Conservation (phyloP, 2,888 invertebrate species). For the Dorcus parallelipipedus region DNA sequence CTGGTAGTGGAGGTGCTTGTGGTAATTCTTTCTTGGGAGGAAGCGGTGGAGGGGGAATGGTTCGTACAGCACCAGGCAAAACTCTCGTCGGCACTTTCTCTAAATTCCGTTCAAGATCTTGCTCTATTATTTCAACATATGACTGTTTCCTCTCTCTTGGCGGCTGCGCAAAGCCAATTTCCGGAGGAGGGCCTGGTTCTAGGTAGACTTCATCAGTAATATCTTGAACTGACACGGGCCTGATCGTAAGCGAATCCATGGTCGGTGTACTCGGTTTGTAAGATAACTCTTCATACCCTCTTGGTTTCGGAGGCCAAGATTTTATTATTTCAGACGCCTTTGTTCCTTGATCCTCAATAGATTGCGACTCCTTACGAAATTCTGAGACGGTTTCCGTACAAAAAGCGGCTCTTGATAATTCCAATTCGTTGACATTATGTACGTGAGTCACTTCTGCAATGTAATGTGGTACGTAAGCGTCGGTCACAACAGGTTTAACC, state of each 20-base stretch:
- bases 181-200: conserved; percentile 67
- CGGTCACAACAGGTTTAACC: neutral
- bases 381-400: conserved; percentile 28
- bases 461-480: conserved; percentile 40
- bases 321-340: conserved; percentile 51
- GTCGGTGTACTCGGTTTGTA: conserved; percentile 33
- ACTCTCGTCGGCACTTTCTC: conserved; percentile 54
- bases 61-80: conserved; percentile 55
- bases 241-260: conserved; percentile 32
- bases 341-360: conserved; percentile 29
- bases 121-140: conserved; percentile 57
- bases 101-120: conserved; percentile 53
- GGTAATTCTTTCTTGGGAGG: conserved; percentile 48
- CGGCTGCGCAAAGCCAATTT: conserved; percentile 62
- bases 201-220: conserved; percentile 53
- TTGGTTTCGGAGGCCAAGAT: conserved; percentile 49
- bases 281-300: conserved; percentile 31
- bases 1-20: conserved; percentile 47
- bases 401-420: conserved; percentile 21
- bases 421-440: conserved; percentile 41
- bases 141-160: conserved; percentile 52
- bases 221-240: conserved; percentile 48
- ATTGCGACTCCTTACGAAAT: conserved; percentile 24
- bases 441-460: conserved; percentile 45
- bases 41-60: conserved; percentile 53